phyloP scores from a whole-genome alignment of 1,140 invertebrate species.

The Mya arenaria region DNA sequence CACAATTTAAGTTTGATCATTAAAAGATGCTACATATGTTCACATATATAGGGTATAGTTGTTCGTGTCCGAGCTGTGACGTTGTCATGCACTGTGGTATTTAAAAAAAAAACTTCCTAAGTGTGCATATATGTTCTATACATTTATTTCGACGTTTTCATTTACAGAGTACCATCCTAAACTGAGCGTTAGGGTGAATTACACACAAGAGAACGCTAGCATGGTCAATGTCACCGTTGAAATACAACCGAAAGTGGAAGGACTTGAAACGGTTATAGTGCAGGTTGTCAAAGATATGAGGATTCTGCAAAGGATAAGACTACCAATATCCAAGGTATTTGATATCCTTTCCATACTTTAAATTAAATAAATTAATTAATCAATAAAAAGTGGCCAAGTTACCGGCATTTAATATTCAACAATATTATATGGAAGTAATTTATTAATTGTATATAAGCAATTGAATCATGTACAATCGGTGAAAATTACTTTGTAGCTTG shows the following conservation, averaged over 20 bases:
- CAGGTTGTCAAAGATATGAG: background rate
- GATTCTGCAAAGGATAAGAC: background rate
- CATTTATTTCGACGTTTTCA: background rate
- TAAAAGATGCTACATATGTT: too few relatives aligned
- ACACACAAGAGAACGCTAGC: background rate
- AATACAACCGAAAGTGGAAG: background rate
- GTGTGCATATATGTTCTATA: background rate
- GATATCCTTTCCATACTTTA: background rate
- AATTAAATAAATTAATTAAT: background rate
- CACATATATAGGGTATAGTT: background rate
- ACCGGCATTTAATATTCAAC: background rate
- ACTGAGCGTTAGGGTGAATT: background rate
- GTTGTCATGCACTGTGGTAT: background rate
- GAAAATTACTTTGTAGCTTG: background rate
- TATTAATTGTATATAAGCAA: too few relatives aligned
- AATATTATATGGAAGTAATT: too few relatives aligned
- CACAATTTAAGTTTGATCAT: too few relatives aligned
- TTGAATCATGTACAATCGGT: background rate
- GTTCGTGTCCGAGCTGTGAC: background rate
- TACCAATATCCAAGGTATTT: background rate
- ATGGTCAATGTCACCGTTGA: conserved; percentile 5
- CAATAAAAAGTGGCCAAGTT: background rate
- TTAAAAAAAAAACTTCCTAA: background rate
- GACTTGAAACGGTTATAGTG: background rate
- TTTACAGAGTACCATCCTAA: conserved; percentile 29